phyloP scores from a whole-genome alignment of 2,888 invertebrate genomes.

The Lithophane ornitopus region DNA sequence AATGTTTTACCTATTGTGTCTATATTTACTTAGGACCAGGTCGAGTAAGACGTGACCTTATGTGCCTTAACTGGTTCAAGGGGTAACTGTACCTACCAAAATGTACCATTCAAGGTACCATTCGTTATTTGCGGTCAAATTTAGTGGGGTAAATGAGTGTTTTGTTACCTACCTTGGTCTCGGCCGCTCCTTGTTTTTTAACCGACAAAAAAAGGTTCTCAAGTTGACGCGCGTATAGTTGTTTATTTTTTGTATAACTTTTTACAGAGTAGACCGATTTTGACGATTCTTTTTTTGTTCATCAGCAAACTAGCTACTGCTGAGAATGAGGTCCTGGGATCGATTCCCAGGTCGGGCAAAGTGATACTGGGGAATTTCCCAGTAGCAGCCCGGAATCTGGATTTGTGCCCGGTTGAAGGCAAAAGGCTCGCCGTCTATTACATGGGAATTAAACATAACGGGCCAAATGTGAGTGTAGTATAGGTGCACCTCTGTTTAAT shows the following conservation, averaged over 20 bases:
- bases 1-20: slow-evolving; percentile 60
- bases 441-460: neutral
- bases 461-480: neutral
- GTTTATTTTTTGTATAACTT: neutral
- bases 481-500: neutral
- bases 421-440: neutral
- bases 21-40: slow-evolving; percentile 61
- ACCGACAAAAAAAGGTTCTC: neutral
- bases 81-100: slow-evolving; percentile 5
- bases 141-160: slow-evolving; percentile 22
- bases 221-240: neutral
- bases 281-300: neutral
- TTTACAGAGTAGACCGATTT: neutral
- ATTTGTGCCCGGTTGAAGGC: neutral
- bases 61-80: slow-evolving; percentile 33
- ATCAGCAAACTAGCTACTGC: neutral
- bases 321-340: neutral
- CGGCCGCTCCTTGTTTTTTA: neutral
- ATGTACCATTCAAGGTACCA: slow-evolving; percentile 7
- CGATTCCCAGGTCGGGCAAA: neutral
- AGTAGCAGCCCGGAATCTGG: neutral
- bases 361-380: neutral
- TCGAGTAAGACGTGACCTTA: slow-evolving; percentile 49
- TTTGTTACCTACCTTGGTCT: slow-evolving; percentile 14
- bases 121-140: slow-evolving; percentile 42